These are phyloP conservation scores for Phenganax subtilis DNA, from an alignment of 92 coral and sea anemone species.

Conservation along the genomic window DNA sequence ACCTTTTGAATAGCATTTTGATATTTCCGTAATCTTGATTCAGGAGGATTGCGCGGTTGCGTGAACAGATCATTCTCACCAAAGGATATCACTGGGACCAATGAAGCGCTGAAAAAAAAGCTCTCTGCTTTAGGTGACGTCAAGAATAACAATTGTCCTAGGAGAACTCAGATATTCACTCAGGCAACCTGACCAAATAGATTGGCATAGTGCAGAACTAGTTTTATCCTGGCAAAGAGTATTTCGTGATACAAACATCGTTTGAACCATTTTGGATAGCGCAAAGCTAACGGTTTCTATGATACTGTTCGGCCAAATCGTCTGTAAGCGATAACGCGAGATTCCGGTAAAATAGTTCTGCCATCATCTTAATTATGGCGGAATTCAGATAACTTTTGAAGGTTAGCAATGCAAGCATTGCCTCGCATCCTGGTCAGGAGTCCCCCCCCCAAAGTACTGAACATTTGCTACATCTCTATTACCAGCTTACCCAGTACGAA, in stretches of 20 bases:
- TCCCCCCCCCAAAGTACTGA: neutral
- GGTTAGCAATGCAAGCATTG: too few relatives aligned
- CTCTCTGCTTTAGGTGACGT: neutral
- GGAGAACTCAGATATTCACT: too few relatives aligned
- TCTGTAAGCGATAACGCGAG: too few relatives aligned
- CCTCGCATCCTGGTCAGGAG: too few relatives aligned
- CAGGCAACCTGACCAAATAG: too few relatives aligned
- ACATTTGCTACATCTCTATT: neutral
- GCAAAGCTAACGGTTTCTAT: too few relatives aligned
- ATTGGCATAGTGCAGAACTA: too few relatives aligned
- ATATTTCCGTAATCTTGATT: slow-evolving; percentile 67
- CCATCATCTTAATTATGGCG: too few relatives aligned
- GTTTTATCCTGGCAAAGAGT: neutral
- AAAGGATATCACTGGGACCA: slow-evolving; percentile 95
- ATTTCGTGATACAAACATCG: neutral
- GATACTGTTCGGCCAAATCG: too few relatives aligned
- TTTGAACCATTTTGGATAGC: neutral
- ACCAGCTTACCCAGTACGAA: slow-evolving; percentile 75
- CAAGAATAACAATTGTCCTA: too few relatives aligned
- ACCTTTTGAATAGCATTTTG: slow-evolving; percentile 74
- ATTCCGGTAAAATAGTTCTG: too few relatives aligned
- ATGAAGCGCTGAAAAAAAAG: slow-evolving; percentile 64
- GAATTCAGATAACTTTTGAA: too few relatives aligned
- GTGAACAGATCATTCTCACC: slow-evolving; percentile 90
- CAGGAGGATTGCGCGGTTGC: slow-evolving; percentile 81